Evolutionary conservation across 1,140 invertebrate species (phyloP), one percentile per base, ranked within the genome.

Genomic region (Atopsyche davidsoni): DNA sequence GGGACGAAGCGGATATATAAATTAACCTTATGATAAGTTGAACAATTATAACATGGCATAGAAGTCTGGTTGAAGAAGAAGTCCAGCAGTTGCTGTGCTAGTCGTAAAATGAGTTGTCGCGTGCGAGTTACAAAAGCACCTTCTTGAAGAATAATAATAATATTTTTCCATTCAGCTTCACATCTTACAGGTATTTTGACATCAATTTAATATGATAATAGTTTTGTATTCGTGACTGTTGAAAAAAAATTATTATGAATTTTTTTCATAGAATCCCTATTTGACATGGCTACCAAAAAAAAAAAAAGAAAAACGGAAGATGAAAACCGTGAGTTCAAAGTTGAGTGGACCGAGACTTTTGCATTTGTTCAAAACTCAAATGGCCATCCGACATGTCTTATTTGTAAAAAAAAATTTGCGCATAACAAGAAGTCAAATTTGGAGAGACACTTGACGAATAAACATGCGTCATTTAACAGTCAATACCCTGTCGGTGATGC

Each of bases 391-490:
- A 34, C 32, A 16, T 34, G 32, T 34, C n/a, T 34, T 16, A 34
- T 34, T 34, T 34, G n/a, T 34, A 34, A 34, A 34, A 13, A 34
- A 34, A 13, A 34, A 4, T 34, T 34, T 16, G 32, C n/a, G n/a
- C n/a, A n/a, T n/a, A n/a, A 61, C 36, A 59, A 60, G 51, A 59
- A 59, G 22, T 57, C 47, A 57, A 60, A 59, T 53, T 56, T 60
- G 36, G 53, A 60, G 57, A 60, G 53, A 59, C 57, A 53, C 51
- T 54, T 52, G 7, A 28, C 25, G 13, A n/a, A n/a, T n/a, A n/a
- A n/a, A n/a, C n/a, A n/a, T n/a, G n/a, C n/a, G n/a, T n/a, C n/a
- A n/a, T n/a, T 28, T 28, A 28, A n/a, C 25, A 28, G 7, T 28
- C 7, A 28, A 28, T 28, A 28, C 13, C 25, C 25, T 28, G 25